These are phyloP conservation scores for Sialia sialis DNA, from an alignment of 2,113 vertebrate species.

Conservation along the genomic window DNA sequence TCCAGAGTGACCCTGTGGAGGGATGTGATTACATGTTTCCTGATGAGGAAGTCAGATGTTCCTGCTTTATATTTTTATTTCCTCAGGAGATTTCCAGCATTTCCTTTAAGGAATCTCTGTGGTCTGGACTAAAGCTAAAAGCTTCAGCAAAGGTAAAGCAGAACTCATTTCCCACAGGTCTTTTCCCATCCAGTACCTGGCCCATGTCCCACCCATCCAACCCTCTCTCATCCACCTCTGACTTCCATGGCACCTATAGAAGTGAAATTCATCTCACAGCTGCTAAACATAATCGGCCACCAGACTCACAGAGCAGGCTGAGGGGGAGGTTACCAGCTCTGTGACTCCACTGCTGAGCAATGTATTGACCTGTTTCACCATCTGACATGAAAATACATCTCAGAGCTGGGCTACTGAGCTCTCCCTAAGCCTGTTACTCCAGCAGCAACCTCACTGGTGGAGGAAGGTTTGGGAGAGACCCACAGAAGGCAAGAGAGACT, in stretches of 20 bases:
- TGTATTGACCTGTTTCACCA: neutral
- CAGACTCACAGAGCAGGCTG: neutral
- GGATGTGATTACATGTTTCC: neutral
- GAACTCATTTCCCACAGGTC: neutral
- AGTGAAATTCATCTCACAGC: neutral
- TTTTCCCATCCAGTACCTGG: neutral
- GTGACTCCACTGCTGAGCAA: neutral
- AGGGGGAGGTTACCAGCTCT: neutral
- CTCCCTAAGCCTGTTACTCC: neutral
- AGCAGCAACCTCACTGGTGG: neutral
- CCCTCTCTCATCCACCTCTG: neutral
- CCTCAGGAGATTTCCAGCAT: neutral
- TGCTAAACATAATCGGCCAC: neutral
- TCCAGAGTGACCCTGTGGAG: neutral
- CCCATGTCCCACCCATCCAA: neutral
- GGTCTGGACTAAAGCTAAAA: neutral
- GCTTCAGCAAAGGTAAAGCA: neutral
- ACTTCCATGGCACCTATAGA: neutral
- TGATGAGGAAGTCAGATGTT: neutral
- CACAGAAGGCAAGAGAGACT: neutral
- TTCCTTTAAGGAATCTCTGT: neutral
- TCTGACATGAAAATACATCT: fast-evolving
- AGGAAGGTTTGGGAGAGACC: neutral
- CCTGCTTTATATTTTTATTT: neutral
- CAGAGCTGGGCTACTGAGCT: neutral